A percentile compares a stretch with the other conserved stretches of the same genome.
These are phyloP conservation scores for Alexandromys fortis DNA, from an alignment of 2,113 vertebrate genomes.

Conservation along the genomic window DNA sequence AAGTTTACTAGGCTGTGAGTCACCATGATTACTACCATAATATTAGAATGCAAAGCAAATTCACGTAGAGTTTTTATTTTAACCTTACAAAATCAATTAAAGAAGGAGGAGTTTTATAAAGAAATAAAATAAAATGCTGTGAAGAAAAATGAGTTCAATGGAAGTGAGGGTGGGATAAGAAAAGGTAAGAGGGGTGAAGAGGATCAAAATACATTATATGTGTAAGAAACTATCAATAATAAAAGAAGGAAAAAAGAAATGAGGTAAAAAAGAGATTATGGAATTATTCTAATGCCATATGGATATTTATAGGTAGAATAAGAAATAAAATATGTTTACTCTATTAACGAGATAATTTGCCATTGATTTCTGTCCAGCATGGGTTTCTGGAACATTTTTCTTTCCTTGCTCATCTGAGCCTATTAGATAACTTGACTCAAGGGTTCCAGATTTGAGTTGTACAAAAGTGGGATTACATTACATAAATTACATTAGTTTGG, in stretches of 20 bases:
- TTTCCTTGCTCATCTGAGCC: not conserved
- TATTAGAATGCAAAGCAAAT: slow-evolving; percentile 44
- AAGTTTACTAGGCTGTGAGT: not conserved
- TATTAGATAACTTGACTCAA: not conserved
- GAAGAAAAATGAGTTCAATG: not conserved
- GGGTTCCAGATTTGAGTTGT: not conserved
- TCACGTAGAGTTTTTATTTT: slow-evolving; percentile 19
- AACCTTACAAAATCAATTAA: not conserved
- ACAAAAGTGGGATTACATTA: not conserved
- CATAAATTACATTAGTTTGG: slow-evolving; percentile 11
- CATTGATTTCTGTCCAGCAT: not conserved
- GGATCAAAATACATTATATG: not conserved
- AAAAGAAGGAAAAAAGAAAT: not conserved
- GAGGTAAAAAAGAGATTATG: slow-evolving; percentile 3
- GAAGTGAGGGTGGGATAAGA: not conserved
- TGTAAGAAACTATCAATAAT: no score
- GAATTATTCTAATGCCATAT: not conserved
- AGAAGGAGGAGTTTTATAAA: not conserved
- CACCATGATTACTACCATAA: not conserved
- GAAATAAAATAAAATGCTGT: not conserved
- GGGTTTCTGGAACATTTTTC: not conserved
- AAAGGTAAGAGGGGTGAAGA: not conserved
- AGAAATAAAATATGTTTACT: slow-evolving; percentile 16
- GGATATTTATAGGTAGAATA: slow-evolving; percentile 2
- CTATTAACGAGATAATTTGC: not conserved